Percentiles rank a stretch among this genome's conserved stretches.
These are phyloP conservation scores for Euthynnus affinis DNA, from an alignment of 2,797 vertebrate species.

Conservation along the genomic window DNA sequence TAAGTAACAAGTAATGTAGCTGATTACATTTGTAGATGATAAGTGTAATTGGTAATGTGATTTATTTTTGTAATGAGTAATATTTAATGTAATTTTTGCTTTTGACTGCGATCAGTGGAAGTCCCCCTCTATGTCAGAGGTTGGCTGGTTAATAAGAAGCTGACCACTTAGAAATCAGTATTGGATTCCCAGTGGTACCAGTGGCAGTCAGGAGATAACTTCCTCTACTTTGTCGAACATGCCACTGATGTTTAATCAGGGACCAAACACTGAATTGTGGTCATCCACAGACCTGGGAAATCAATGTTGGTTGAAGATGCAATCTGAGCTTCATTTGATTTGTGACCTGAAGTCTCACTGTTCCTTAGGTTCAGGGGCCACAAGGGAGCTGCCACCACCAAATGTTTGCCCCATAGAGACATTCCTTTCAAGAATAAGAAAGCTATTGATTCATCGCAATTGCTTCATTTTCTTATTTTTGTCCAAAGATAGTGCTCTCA, in stretches of 20 bases:
- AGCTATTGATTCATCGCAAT: constrained; percentile 57
- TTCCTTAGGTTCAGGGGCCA: constrained; percentile 43
- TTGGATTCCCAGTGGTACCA: constrained; percentile 49
- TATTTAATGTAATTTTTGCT: background rate
- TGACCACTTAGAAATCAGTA: constrained; percentile 54
- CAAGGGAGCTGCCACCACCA: constrained; percentile 36
- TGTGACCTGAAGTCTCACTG: constrained; percentile 63
- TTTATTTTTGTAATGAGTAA: too few relatives aligned
- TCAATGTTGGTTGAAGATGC: constrained; percentile 81
- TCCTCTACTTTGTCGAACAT: constrained; percentile 64
- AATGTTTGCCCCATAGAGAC: constrained; percentile 52
- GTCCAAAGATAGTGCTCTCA: constrained; percentile 27
- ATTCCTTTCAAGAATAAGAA: constrained; percentile 57
- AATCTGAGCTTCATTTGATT: constrained; percentile 82
- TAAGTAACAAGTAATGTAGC: too few relatives aligned
- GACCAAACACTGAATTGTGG: constrained; percentile 66
- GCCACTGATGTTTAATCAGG: constrained; percentile 79
- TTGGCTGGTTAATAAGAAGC: constrained; percentile 49
- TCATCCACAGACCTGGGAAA: constrained; percentile 71
- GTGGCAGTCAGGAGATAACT: constrained; percentile 63
- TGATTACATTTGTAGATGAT: too few relatives aligned
- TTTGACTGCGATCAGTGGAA: constrained; percentile 36
- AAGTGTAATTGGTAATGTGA: too few relatives aligned
- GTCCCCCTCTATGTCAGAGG: constrained; percentile 33
- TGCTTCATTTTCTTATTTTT: constrained; percentile 16